Conservation (phyloP, 2,888 invertebrate species). For the Parnassius apollo region DNA sequence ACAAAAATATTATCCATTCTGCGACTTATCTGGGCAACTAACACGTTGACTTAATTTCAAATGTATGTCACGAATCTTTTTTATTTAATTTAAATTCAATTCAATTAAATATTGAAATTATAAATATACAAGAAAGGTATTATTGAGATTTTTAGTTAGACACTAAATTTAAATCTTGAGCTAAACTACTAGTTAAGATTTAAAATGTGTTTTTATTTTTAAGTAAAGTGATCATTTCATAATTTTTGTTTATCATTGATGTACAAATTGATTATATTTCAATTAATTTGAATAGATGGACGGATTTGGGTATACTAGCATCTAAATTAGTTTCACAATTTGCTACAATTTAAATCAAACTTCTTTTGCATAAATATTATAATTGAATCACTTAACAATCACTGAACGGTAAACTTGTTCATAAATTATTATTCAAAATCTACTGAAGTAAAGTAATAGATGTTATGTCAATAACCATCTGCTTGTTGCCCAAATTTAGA, state of each 20-base stretch:
- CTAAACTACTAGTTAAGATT: too few species aligned
- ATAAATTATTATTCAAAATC: neutral
- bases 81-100: neutral
- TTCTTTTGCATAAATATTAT: too few species aligned
- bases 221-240: too few species aligned
- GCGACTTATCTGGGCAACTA: neutral
- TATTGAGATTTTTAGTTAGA: neutral
- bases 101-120: neutral
- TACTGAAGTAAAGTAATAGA: neutral
- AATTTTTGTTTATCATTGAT: too few species aligned
- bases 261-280: neutral
- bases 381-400: too few species aligned
- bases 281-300: conserved; percentile 5
- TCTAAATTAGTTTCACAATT: neutral
- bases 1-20: neutral
- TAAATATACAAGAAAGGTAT: neutral
- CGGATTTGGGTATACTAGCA: conserved; percentile 19
- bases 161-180: too few species aligned
- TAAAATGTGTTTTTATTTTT: too few species aligned
- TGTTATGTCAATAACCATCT: neutral
- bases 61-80: too few species aligned
- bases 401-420: neutral
- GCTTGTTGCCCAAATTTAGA: conserved; percentile 1
- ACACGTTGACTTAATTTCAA: neutral
- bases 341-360: too few species aligned